phyloP scores from a whole-genome alignment of 2,888 invertebrate genomes.

The Dynastes maya region DNA sequence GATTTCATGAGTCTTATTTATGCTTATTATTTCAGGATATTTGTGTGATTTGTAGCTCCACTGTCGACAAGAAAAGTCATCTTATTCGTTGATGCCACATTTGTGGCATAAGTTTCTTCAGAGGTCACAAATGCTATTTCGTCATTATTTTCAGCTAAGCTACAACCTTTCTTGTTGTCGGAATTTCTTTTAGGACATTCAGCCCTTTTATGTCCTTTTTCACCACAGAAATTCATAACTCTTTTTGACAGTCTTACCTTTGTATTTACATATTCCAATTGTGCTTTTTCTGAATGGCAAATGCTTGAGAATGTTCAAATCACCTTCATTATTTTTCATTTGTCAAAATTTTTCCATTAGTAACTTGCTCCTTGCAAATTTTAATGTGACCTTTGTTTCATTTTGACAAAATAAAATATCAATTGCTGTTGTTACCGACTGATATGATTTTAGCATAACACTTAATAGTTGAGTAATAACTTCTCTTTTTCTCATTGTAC shows the following conservation, averaged over 20 bases:
- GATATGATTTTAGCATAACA: slow-evolving; percentile 52
- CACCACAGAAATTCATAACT: neutral
- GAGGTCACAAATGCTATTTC: slow-evolving; percentile 5
- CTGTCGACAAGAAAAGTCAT: slow-evolving; percentile 57
- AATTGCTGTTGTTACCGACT: slow-evolving; percentile 53
- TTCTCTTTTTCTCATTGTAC: slow-evolving; percentile 50
- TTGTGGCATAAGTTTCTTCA: too few relatives aligned
- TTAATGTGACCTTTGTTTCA: slow-evolving; percentile 43
- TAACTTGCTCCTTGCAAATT: slow-evolving; percentile 53
- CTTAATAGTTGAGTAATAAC: slow-evolving; percentile 52
- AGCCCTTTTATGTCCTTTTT: slow-evolving; percentile 14
- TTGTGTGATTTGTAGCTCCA: slow-evolving; percentile 55
- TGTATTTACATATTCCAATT: too few relatives aligned
- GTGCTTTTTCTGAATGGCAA: too few relatives aligned
- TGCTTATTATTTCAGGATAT: too few relatives aligned
- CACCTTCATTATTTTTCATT: slow-evolving; percentile 26
- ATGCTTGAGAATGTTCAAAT: neutral
- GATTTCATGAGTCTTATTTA: too few relatives aligned
- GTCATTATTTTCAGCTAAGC: neutral
- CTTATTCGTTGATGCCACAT: too few relatives aligned
- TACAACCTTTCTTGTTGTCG: neutral
- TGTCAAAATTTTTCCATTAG: slow-evolving; percentile 48
- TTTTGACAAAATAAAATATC: slow-evolving; percentile 49
- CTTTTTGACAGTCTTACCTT: too few relatives aligned
- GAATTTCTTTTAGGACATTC: neutral